Percentiles rank a stretch among this genome's conserved stretches.
phyloP scores from a whole-genome alignment of 2,113 vertebrate genomes.

The Apistogramma diplotaenia region DNA sequence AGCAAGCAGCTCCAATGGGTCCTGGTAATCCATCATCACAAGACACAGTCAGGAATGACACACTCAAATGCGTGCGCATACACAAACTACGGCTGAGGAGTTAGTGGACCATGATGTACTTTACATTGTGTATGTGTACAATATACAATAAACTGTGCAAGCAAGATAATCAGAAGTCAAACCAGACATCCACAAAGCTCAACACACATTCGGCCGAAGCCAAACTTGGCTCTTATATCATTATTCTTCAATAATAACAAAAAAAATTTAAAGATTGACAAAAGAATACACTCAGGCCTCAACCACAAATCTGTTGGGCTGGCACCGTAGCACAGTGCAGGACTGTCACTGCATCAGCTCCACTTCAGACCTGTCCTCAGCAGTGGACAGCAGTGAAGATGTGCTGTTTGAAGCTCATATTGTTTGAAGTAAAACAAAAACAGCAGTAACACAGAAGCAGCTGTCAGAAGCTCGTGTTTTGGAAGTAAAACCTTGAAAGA shows the following conservation, averaged over 20 bases:
- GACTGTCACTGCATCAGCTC: constrained; percentile 9
- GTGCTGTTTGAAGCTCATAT: background rate
- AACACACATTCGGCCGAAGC: background rate
- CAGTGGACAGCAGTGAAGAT: constrained; percentile 11
- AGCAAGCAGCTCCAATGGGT: constrained; percentile 49
- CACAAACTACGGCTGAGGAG: constrained; percentile 2
- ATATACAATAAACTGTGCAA: background rate
- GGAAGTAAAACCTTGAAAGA: constrained; percentile 12
- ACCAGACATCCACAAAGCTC: background rate
- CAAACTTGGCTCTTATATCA: background rate
- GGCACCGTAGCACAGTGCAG: background rate
- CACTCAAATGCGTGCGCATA: background rate
- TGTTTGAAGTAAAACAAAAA: constrained; percentile 27
- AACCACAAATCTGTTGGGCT: background rate
- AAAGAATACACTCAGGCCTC: background rate
- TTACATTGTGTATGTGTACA: background rate
- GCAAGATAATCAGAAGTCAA: constrained; percentile 8
- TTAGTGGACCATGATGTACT: constrained; percentile 23
- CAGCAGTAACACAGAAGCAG: background rate
- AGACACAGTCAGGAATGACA: constrained; percentile 41
- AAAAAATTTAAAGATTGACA: background rate
- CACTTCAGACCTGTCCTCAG: constrained; percentile 22
- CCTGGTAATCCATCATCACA: constrained; percentile 68
- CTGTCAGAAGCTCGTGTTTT: background rate
- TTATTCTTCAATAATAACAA: background rate